Evolutionary conservation across 1,140 invertebrate genomes (phyloP).

Genomic region (Diorhabda elongata): DNA sequence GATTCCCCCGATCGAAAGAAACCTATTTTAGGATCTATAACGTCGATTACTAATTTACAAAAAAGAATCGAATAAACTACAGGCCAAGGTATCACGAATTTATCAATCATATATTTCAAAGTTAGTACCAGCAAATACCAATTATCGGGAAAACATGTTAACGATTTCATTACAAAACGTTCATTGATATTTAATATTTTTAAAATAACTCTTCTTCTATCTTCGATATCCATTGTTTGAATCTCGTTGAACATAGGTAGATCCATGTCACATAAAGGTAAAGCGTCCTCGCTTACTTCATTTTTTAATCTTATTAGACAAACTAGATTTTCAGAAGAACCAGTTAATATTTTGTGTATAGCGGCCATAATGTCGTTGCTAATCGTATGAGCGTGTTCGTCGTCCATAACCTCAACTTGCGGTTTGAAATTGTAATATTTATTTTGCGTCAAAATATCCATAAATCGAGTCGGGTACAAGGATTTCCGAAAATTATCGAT

Average conservation of each 20-base stretch:
- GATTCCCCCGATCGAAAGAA: constrained; percentile 47
- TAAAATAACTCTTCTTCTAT: constrained; percentile 47
- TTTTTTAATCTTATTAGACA: constrained; percentile 46
- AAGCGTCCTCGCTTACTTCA: constrained; percentile 35
- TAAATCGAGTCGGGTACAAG: constrained; percentile 56
- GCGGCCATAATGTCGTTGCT: constrained; percentile 60
- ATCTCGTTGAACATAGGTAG: constrained; percentile 47
- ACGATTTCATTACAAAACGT: constrained; percentile 42
- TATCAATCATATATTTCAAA: constrained; percentile 64
- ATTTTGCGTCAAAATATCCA: constrained; percentile 63
- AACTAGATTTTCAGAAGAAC: constrained; percentile 41
- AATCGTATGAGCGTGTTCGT: constrained; percentile 57
- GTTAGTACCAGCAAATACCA: constrained; percentile 61
- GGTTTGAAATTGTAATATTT: constrained; percentile 60
- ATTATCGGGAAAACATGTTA: constrained; percentile 53
- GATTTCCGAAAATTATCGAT: constrained; percentile 56
- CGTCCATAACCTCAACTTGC: constrained; percentile 68
- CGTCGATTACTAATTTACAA: constrained; percentile 56
- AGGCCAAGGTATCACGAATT: constrained; percentile 48
- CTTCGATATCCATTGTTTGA: constrained; percentile 28
- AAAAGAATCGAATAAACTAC: constrained; percentile 61
- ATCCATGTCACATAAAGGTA: constrained; percentile 41
- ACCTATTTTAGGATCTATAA: constrained; percentile 59
- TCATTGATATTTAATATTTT: constrained; percentile 48
- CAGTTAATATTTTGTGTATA: constrained; percentile 58